phyloP scores from a whole-genome alignment of 2,113 vertebrate genomes.

The Salvelinus fontinalis region DNA sequence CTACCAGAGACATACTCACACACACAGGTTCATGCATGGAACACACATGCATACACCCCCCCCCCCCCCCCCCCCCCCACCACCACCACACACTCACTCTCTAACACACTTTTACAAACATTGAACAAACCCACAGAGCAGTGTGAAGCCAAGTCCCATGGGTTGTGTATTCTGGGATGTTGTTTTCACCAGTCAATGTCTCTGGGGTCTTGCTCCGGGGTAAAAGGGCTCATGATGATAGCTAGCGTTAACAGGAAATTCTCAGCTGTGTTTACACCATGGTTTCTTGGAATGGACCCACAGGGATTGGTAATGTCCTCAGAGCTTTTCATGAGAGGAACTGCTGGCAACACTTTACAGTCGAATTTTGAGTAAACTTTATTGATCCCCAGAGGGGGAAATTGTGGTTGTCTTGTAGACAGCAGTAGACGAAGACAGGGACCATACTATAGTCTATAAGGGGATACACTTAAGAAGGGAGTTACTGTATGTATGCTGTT shows the following conservation, averaged over 20 bases:
- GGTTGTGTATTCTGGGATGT: not conserved
- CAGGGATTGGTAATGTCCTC: not conserved
- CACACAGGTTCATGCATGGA: not conserved
- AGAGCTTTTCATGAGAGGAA: not conserved
- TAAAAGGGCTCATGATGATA: conserved; percentile 4
- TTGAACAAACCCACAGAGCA: not conserved
- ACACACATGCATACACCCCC: no score
- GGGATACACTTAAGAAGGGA: no score
- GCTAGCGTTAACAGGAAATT: conserved; percentile 4
- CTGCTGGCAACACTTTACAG: not conserved
- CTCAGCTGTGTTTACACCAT: not conserved
- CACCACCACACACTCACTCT: not conserved
- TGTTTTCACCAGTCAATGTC: not conserved
- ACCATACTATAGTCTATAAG: no score
- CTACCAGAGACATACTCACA: not conserved
- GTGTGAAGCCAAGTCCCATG: not conserved
- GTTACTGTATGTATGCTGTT: no score
- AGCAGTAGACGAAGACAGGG: no score
- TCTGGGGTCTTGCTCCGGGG: not conserved
- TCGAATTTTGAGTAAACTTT: no score
- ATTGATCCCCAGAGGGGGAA: no score
- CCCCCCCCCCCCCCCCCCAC: no score
- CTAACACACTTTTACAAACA: not conserved
- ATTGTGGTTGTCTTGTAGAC: no score
- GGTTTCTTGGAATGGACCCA: not conserved